These are phyloP conservation scores for Halictus rubicundus DNA, from an alignment of 1,140 invertebrate genomes.

Conservation along the genomic window DNA sequence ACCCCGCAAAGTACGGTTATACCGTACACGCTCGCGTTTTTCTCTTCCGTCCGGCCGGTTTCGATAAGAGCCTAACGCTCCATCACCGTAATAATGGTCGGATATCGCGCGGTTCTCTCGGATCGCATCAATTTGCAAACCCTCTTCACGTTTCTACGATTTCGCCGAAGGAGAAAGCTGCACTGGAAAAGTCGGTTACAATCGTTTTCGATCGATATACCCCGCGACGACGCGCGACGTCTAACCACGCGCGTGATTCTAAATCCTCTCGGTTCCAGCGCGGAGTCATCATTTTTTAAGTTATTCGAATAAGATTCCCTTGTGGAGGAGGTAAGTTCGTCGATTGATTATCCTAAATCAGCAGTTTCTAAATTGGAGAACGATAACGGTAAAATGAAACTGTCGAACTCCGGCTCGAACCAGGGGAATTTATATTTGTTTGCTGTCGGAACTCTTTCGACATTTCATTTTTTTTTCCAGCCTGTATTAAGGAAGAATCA, in stretches of 20 bases:
- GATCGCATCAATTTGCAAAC: conserved; percentile 11
- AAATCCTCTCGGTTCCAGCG: background rate
- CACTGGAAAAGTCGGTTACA: background rate
- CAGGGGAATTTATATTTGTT: background rate
- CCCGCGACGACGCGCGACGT: too few species aligned
- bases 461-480: too few species aligned
- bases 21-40: background rate
- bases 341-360: conserved; percentile 11
- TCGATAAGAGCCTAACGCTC: conserved; percentile 45
- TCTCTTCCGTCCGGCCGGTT: background rate
- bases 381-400: background rate
- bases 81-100: conserved; percentile 36
- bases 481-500: too few species aligned
- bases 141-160: background rate
- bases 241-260: too few species aligned
- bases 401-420: background rate
- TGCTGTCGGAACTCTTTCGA: too few species aligned
- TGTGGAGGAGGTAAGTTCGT: background rate
- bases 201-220: background rate
- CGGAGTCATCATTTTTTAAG: background rate
- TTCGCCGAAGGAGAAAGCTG: background rate
- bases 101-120: conserved; percentile 1
- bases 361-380: background rate
- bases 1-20: background rate
- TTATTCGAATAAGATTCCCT: conserved; percentile 11